Base-by-base conservation (phyloP, 2,797 vertebrate genomes). In the Chaenodraco wilsoni region DNA sequence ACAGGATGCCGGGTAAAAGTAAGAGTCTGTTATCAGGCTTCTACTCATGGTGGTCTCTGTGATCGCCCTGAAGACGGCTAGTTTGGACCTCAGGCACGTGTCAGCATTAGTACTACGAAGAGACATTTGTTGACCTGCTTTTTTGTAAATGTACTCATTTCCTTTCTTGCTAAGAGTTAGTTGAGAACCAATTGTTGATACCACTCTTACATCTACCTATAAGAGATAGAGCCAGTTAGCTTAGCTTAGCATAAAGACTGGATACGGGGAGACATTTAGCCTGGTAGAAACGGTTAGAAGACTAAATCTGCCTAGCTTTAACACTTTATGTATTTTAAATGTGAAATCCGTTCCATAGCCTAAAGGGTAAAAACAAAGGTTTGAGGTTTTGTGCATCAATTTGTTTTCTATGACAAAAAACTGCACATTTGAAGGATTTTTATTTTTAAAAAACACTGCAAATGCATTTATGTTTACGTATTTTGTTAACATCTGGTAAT, bases 1-100 rank as follows among this genome's bases (percentile, higher is more conserved):
- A 81, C 84, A 82, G 77, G 79, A 87, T 80, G 82, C 69, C 65
- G 3, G 76, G 72, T 68, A 50, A 69, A 77, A 77, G 74, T 49
- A 57, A 59, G 59, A 67, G 49, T 83, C 69, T 74, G 62, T 74
- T 50, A 49, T 56, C 65, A 5, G 50, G 9, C 3, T 0, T 2
- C 52, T 59, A 70, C 49, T 77, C 65, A 43, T 69, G 37, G 46
- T 51, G 55, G 12, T 54, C 16, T 69, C 51, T 57, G 52, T 66
- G 12, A 10, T 69, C 49, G 23, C 62, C 31, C 8, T 55, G 7
- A 41, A 9, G 45, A 63, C 55, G 66, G 33, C 11, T 13, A 6
- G 9, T 62, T 65, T 12, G 15, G 16, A 16, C 27, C 9, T 37
- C 44, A 13, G 6, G 17, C 33, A 31, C 23, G 5, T 69, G 23